Percentiles rank a stretch among this genome's conserved stretches.
phyloP scores from a whole-genome alignment of 2,113 vertebrate species.

The Pimephales promelas region DNA sequence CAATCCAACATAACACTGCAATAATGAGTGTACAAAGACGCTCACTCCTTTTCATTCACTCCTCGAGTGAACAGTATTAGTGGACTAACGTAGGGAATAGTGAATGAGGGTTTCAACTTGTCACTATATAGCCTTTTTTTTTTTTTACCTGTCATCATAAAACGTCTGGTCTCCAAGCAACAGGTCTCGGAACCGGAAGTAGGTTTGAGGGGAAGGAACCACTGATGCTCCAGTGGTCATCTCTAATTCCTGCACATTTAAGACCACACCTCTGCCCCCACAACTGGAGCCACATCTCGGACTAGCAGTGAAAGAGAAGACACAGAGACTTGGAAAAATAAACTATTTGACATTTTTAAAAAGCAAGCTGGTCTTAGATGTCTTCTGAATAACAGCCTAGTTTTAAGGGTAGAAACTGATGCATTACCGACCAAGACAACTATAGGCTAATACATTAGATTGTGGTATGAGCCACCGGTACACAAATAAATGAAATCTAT shows the following conservation, averaged over 20 bases:
- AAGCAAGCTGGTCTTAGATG: not conserved
- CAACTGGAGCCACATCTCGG: slow-evolving; percentile 24
- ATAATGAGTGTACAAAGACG: too few species aligned
- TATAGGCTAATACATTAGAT: not conserved
- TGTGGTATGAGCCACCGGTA: not conserved
- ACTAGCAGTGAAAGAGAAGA: slow-evolving; percentile 35
- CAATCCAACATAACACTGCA: too few species aligned
- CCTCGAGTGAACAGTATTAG: too few species aligned
- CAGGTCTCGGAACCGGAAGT: slow-evolving; percentile 90
- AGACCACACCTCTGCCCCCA: slow-evolving; percentile 65
- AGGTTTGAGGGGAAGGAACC: slow-evolving; percentile 87
- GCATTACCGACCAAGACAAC: not conserved
- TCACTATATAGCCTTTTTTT: too few species aligned
- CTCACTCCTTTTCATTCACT: too few species aligned
- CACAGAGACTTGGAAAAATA: not conserved
- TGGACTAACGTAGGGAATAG: too few species aligned
- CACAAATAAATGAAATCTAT: too few species aligned
- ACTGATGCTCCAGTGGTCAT: slow-evolving; percentile 88
- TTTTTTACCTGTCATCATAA: slow-evolving; percentile 86
- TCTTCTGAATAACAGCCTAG: not conserved
- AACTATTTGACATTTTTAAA: not conserved
- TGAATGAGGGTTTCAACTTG: too few species aligned
- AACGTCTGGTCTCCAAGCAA: slow-evolving; percentile 90
- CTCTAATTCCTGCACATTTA: slow-evolving; percentile 71
- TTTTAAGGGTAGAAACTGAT: not conserved